A percentile compares a stretch with the other conserved stretches of the same genome.
Conservation (phyloP, 2,113 vertebrate genomes). For the Cromileptes altivelis region DNA sequence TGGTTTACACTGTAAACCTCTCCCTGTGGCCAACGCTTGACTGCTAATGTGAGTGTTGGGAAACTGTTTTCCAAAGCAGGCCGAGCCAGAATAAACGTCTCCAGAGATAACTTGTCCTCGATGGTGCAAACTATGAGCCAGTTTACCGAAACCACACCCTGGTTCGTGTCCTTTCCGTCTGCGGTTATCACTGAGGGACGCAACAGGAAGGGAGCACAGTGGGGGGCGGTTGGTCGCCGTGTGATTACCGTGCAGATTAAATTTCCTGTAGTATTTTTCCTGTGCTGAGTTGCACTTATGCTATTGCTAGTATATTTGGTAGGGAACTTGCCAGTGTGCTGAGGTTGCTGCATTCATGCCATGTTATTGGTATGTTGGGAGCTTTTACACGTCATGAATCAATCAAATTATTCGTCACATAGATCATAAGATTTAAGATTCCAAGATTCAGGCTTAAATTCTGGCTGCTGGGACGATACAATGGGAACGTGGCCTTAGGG, state of each 20-base stretch:
- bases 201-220: slow-evolving; percentile 66
- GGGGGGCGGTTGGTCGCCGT: slow-evolving; percentile 24
- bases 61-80: slow-evolving; percentile 58
- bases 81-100: slow-evolving; percentile 59
- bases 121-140: slow-evolving; percentile 47
- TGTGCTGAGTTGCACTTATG: not conserved
- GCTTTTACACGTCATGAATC: not conserved
- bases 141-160: slow-evolving; percentile 56
- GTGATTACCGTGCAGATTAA: slow-evolving; percentile 48
- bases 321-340: not conserved
- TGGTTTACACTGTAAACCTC: slow-evolving; percentile 60
- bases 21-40: slow-evolving; percentile 33
- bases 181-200: slow-evolving; percentile 46
- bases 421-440: not conserved
- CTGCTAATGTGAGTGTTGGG: slow-evolving; percentile 66
- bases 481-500: not conserved
- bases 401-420: too few relatives aligned
- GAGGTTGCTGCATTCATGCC: not conserved
- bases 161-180: slow-evolving; percentile 55
- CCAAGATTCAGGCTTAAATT: not conserved
- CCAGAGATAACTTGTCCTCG: slow-evolving; percentile 37
- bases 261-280: slow-evolving; percentile 33
- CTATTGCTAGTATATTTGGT: not conserved
- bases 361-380: not conserved
- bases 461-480: not conserved